Evolutionary conservation across 2,888 invertebrate genomes (phyloP).

Genomic region (Sinotaia quadrata): DNA sequence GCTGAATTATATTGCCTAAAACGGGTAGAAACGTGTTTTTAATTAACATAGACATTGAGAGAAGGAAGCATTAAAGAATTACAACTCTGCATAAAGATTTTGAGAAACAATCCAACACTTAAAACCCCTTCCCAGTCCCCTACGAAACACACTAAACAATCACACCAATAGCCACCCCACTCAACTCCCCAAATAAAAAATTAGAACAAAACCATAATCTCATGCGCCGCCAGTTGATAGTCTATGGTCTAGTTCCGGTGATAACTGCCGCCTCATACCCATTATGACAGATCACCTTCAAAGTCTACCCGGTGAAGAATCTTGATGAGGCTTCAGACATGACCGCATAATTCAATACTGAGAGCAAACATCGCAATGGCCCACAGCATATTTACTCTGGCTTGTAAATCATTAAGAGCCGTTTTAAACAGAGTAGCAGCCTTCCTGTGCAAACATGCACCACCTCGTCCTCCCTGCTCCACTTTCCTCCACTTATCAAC

Average conservation of each 20-base stretch:
- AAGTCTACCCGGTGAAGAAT: background rate
- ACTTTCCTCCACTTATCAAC: background rate
- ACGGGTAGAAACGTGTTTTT: too few species aligned
- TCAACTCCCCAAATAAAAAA: background rate
- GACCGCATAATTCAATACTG: constrained; percentile 11
- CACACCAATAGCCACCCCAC: background rate
- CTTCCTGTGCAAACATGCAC: constrained; percentile 7
- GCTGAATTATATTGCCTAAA: too few species aligned
- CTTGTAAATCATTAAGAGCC: constrained; percentile 20
- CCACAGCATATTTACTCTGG: background rate
- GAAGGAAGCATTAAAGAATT: too few species aligned
- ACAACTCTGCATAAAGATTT: too few species aligned
- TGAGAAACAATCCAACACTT: too few species aligned
- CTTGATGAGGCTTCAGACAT: background rate
- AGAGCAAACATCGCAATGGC: constrained; percentile 10
- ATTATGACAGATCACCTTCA: background rate
- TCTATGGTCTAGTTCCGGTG: too few species aligned
- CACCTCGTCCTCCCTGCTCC: background rate
- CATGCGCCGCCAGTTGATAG: too few species aligned
- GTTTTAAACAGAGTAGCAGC: constrained; percentile 14
- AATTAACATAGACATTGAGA: too few species aligned
- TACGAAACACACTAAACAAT: too few species aligned
- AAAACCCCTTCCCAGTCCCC: too few species aligned
- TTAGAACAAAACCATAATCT: too few species aligned
- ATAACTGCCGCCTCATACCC: background rate